A percentile compares a stretch with the other conserved stretches of the same genome.
Conservation (phyloP, 2,888 invertebrate species). For the Cordilura impudica region DNA sequence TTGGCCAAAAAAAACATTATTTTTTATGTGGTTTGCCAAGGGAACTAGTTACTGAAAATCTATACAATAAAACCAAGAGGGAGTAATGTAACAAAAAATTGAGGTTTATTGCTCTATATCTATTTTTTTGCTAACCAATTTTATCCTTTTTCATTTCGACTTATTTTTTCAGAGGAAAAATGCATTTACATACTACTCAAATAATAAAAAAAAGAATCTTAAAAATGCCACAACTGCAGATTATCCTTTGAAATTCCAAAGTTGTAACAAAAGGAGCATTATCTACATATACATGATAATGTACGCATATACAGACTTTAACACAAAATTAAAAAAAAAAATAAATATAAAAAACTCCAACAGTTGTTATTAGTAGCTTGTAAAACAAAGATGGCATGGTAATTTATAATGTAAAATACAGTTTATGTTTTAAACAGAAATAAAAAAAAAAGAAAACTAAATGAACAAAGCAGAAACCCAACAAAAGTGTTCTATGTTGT, state of each 20-base stretch:
- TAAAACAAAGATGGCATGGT: too few species aligned
- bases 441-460: not conserved
- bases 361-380: not conserved
- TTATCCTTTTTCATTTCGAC: not conserved
- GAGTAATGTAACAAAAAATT: not conserved
- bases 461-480: too few species aligned
- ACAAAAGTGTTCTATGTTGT: too few species aligned
- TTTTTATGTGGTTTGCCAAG: too few species aligned
- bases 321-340: not conserved
- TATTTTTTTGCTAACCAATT: not conserved
- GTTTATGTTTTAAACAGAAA: not conserved
- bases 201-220: not conserved
- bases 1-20: too few species aligned
- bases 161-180: not conserved
- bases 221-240: conserved; percentile 29
- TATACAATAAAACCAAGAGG: not conserved
- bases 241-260: conserved; percentile 33
- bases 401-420: too few species aligned
- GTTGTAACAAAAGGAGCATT: not conserved
- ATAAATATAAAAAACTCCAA: not conserved
- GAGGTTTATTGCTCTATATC: not conserved
- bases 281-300: not conserved
- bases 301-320: not conserved
- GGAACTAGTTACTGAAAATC: not conserved
- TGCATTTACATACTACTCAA: conserved; percentile 6